A percentile compares a stretch with the other conserved stretches of the same genome.
Evolutionary conservation across 2,113 vertebrate species (phyloP).

Genomic region (Semicossyphus pulcher): DNA sequence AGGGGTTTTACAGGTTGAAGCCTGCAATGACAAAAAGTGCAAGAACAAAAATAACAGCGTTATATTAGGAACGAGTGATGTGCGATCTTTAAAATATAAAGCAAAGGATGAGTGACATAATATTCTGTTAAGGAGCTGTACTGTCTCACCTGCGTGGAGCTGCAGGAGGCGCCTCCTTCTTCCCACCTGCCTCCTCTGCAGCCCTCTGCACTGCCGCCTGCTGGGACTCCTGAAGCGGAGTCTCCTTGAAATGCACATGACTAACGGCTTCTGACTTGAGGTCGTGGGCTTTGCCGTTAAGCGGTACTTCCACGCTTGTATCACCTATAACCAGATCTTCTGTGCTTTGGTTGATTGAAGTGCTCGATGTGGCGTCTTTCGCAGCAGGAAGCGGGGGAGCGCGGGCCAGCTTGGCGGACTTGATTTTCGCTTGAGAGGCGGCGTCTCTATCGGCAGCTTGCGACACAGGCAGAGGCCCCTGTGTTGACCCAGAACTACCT

Average conservation of each 20-base stretch:
- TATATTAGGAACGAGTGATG: background rate
- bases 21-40: conserved; percentile 74
- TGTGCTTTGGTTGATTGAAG: background rate
- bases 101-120: no score
- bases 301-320: background rate
- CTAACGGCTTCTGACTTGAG: conserved; percentile 59
- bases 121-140: background rate
- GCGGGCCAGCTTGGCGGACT: conserved; percentile 62
- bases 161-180: conserved; percentile 70
- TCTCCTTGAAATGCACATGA: conserved; percentile 78
- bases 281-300: conserved; percentile 38
- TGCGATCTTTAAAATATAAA: conserved; percentile 3
- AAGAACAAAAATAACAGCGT: background rate
- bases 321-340: background rate
- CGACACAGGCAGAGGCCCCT: background rate
- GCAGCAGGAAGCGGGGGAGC: conserved; percentile 74
- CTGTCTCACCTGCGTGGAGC: conserved; percentile 71
- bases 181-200: conserved; percentile 57
- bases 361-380: background rate
- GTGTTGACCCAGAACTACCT: background rate
- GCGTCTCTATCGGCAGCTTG: conserved; percentile 20
- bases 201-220: conserved; percentile 61
- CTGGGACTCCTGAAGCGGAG: conserved; percentile 81
- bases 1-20: conserved; percentile 94
- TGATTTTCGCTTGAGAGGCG: conserved; percentile 33